Evolutionary conservation across 1,140 invertebrate species (phyloP), one percentile per base, ranked within the genome.

Genomic region (Orchestia grillus): DNA sequence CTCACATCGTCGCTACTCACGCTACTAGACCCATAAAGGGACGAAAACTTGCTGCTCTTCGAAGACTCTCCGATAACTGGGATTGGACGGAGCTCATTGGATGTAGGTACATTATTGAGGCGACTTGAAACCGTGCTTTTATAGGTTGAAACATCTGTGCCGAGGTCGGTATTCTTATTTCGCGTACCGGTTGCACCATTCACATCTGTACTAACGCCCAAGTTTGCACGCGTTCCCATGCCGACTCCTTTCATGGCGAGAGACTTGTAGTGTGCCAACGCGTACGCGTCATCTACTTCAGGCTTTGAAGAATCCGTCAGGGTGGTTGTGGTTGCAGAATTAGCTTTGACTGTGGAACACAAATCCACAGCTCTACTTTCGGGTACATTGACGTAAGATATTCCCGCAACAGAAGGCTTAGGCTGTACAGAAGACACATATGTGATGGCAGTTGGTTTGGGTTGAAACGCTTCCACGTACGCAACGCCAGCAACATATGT

Each of bases 1-100:
- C 95, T 96, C 96, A 96, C 96, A 94, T 92, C 96, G 47, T 90
- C 96, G 96, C 96, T 97, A 97, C 96, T 97, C 96, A 97, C 96
- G 96, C 96, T 97, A 96, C 96, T 96, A 53, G 96, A 95, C 87
- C 96, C 96, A 96, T 96, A 96, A 96, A 96, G 96, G 92, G 96
- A 96, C 95, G 92, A 96, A 95, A 96, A 95, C 77, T 96, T 94
- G 92, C 92, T 94, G 92, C 16, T 94, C 92, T 94, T 94, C 43
- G 92, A 45, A 47, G 92, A 45, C 44, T 94, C 92, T 45, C 92
- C 92, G 36, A 45, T 44, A 44, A 94, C 92, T 11, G 92, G 92
- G 44, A 94, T 94, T 44, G 92, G 92, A 19, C 92, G 92, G 36
- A 94, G 44, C 0, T 94, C 92, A 94, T 94, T 94, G 43, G 92